Conservation (phyloP, 2,888 invertebrate species). For the Nymphalis polychloros region DNA sequence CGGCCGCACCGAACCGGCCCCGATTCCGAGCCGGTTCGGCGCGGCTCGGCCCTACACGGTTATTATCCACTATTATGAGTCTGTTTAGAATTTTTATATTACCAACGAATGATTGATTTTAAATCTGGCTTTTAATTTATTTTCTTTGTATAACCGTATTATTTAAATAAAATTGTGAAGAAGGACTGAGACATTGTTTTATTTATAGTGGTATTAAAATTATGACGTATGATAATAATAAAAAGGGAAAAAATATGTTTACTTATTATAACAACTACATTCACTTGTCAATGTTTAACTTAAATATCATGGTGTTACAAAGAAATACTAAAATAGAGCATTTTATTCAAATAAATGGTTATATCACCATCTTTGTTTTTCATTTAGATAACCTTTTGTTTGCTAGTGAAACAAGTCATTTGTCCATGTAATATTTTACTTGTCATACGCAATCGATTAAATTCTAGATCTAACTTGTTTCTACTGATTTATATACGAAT, state of each 20-base stretch:
- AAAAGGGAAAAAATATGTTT: constrained; percentile 53
- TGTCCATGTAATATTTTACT: neutral
- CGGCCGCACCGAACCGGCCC: constrained; percentile 11
- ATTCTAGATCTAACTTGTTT: too few relatives aligned
- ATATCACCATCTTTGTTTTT: constrained; percentile 64
- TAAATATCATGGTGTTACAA: constrained; percentile 79
- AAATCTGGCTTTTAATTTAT: constrained; percentile 81
- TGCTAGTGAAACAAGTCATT: neutral
- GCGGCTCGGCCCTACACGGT: constrained; percentile 47
- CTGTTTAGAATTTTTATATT: constrained; percentile 81
- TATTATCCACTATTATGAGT: constrained; percentile 76
- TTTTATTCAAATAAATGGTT: constrained; percentile 80
- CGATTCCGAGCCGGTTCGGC: constrained; percentile 25
- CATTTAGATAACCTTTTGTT: constrained; percentile 13
- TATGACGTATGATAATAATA: constrained; percentile 57
- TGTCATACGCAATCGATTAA: too few relatives aligned
- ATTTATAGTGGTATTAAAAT: constrained; percentile 67
- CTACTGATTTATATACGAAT: too few relatives aligned
- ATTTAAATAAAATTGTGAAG: constrained; percentile 77
- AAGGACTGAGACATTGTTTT: constrained; percentile 79
- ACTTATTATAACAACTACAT: constrained; percentile 69
- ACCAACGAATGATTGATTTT: constrained; percentile 79
- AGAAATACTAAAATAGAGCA: constrained; percentile 77
- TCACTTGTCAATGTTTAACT: constrained; percentile 70
- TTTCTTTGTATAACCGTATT: constrained; percentile 81